These are phyloP conservation scores for Philaethria dido DNA, from an alignment of 2,888 invertebrate species.

Conservation along the genomic window DNA sequence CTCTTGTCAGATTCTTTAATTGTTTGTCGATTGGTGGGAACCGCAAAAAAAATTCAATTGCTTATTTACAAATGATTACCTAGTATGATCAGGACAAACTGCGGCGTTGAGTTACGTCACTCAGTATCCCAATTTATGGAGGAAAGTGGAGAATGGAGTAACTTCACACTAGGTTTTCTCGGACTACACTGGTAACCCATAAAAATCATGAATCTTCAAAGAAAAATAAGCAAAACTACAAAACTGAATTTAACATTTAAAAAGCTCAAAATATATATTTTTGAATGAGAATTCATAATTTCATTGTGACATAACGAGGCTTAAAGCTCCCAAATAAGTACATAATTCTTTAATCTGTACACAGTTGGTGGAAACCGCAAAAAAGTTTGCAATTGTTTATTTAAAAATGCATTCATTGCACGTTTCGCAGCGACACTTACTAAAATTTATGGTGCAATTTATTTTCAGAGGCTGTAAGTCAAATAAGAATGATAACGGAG, in stretches of 20 bases:
- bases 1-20: slow-evolving; percentile 32
- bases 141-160: too few relatives aligned
- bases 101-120: too few relatives aligned
- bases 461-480: slow-evolving; percentile 57
- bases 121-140: too few relatives aligned
- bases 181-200: too few relatives aligned
- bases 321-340: slow-evolving; percentile 22
- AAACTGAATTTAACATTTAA: neutral
- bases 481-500: slow-evolving; percentile 60
- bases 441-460: slow-evolving; percentile 62
- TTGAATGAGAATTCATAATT: slow-evolving; percentile 4
- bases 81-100: too few relatives aligned
- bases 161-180: too few relatives aligned
- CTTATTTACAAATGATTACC: slow-evolving; percentile 41
- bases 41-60: slow-evolving; percentile 36
- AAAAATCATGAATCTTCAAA: too few relatives aligned
- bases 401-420: slow-evolving; percentile 41
- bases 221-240: too few relatives aligned
- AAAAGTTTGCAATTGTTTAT: slow-evolving; percentile 37
- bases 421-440: slow-evolving; percentile 49
- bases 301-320: slow-evolving; percentile 1
- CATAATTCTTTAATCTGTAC: slow-evolving; percentile 36
- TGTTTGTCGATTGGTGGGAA: slow-evolving; percentile 27
- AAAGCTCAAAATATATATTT: neutral
- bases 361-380: slow-evolving; percentile 33